Evolutionary conservation across 2,113 vertebrate genomes (phyloP).

Genomic region (Mustela nigripes): DNA sequence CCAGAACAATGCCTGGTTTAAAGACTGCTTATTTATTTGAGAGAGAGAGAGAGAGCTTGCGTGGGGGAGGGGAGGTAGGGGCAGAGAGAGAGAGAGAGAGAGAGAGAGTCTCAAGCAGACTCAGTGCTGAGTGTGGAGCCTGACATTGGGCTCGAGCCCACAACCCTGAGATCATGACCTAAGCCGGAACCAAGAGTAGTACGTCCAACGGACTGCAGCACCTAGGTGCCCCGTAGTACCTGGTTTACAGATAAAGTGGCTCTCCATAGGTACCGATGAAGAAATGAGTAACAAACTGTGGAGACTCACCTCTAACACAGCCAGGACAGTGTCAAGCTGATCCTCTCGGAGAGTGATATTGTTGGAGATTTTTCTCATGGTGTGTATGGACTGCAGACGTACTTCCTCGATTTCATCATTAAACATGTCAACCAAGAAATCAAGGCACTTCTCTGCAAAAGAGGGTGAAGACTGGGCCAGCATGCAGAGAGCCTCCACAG

Average conservation of each 20-base stretch:
- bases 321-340: conserved; percentile 97
- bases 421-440: conserved; percentile 99
- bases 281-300: neutral
- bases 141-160: neutral
- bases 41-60: neutral
- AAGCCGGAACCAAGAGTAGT: neutral
- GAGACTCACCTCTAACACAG: conserved; percentile 94
- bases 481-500: conserved; percentile 96
- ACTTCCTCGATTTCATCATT: conserved; percentile 99
- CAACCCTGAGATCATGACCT: neutral
- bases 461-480: conserved; percentile 94
- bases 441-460: conserved; percentile 98
- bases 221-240: neutral
- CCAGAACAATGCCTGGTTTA: neutral
- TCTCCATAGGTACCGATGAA: neutral
- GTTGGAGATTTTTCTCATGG: conserved; percentile 96
- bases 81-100: neutral
- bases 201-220: neutral
- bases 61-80: neutral
- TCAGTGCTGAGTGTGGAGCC: neutral
- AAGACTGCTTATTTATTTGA: neutral
- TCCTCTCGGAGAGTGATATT: conserved; percentile 97
- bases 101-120: neutral
- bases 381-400: conserved; percentile 97
- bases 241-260: neutral